These are phyloP conservation scores for Chironomus riparius DNA, from an alignment of 2,888 invertebrate genomes.

Conservation along the genomic window DNA sequence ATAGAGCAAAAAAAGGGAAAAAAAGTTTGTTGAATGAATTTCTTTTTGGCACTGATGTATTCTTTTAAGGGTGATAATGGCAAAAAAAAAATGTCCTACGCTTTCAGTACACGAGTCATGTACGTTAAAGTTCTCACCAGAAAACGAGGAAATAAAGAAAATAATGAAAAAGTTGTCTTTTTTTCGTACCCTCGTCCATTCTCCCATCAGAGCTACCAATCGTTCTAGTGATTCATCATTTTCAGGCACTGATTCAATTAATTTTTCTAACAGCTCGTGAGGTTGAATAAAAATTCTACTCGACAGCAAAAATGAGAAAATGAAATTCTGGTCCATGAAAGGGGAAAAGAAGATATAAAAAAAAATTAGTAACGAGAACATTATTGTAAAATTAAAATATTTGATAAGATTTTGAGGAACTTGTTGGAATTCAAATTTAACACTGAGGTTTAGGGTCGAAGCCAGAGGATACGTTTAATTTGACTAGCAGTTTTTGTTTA, in stretches of 20 bases:
- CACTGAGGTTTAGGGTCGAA: too few species aligned
- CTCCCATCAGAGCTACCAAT: conserved; percentile 39
- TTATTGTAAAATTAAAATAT: conserved; percentile 6
- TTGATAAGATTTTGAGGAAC: not conserved
- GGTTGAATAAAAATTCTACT: conserved; percentile 42
- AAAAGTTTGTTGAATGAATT: not conserved
- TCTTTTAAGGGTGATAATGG: not conserved
- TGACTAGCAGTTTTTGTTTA: too few species aligned
- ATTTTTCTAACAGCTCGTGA: conserved; percentile 40
- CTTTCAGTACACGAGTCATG: too few species aligned
- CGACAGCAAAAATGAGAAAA: conserved; percentile 43
- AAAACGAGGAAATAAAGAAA: not conserved
- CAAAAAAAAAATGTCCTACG: not conserved
- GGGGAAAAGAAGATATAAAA: conserved; percentile 25
- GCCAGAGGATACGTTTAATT: too few species aligned
- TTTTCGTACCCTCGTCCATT: conserved; percentile 39
- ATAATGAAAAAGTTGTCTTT: not conserved
- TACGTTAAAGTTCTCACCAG: too few species aligned
- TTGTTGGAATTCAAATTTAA: too few species aligned
- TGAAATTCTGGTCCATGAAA: conserved; percentile 37
- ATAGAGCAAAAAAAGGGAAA: not conserved
- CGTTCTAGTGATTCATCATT: conserved; percentile 38
- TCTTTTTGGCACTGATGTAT: not conserved
- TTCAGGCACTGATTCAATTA: conserved; percentile 41
- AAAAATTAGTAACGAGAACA: not conserved